Percentiles rank a stretch among this genome's conserved stretches.
phyloP scores from a whole-genome alignment of 2,888 invertebrate genomes.

The Azorinus chamasolen region DNA sequence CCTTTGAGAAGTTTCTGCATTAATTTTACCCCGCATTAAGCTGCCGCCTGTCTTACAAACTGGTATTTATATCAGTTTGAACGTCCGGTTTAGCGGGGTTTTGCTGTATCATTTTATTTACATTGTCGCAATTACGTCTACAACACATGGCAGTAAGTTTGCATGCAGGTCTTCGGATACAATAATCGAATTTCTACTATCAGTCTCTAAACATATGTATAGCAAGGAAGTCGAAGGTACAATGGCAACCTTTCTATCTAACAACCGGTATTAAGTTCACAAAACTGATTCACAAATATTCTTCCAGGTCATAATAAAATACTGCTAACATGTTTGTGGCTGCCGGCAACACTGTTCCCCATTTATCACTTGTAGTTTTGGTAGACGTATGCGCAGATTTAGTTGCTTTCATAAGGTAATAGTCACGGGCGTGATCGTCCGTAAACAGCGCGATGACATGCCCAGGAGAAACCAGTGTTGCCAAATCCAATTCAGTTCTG shows the following conservation, averaged over 20 bases:
- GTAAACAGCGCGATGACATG: background rate
- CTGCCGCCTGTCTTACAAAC: too few relatives aligned
- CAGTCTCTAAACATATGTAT: background rate
- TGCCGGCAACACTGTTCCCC: background rate
- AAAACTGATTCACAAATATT: background rate
- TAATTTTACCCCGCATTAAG: too few relatives aligned
- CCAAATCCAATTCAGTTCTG: background rate
- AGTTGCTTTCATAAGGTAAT: background rate
- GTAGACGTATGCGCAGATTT: background rate
- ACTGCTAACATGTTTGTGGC: background rate
- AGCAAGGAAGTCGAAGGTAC: background rate
- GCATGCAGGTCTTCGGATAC: background rate
- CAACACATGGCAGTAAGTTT: background rate
- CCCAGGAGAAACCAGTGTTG: background rate
- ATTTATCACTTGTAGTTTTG: background rate
- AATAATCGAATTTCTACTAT: background rate
- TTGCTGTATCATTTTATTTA: too few relatives aligned
- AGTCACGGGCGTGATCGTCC: background rate
- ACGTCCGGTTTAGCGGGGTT: too few relatives aligned
- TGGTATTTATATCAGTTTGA: too few relatives aligned
- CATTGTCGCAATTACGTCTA: too few relatives aligned
- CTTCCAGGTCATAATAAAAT: constrained; percentile 1
- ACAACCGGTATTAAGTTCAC: background rate
- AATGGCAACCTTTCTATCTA: background rate
- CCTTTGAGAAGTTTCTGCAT: too few relatives aligned